phyloP scores from a whole-genome alignment of 2,888 invertebrate genomes.

The Latrodectus hesperus region DNA sequence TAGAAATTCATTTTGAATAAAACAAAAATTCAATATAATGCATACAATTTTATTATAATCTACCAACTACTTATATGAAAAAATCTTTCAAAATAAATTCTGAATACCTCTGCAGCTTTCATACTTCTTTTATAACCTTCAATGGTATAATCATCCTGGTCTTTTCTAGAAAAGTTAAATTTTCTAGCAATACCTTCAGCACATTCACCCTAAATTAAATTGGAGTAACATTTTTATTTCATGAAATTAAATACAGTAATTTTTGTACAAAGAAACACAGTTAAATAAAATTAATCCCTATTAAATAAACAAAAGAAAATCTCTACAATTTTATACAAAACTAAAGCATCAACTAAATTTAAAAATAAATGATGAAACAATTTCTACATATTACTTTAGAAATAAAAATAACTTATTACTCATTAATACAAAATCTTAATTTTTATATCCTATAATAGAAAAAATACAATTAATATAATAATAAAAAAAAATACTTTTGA shows the following conservation, averaged over 20 bases:
- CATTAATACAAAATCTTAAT: too few species aligned
- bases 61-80: too few species aligned
- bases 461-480: too few species aligned
- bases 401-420: too few species aligned
- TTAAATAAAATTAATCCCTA: not conserved
- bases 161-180: constrained; percentile 85
- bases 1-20: too few species aligned
- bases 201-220: constrained; percentile 84
- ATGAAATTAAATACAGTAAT: too few species aligned
- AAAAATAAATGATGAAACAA: not conserved
- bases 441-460: too few species aligned
- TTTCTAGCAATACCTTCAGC: constrained; percentile 98
- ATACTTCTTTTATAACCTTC: constrained; percentile 92
- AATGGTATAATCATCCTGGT: constrained; percentile 96
- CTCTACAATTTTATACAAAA: not conserved
- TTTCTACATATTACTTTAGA: too few species aligned
- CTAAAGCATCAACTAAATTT: not conserved
- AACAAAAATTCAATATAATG: too few species aligned
- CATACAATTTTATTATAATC: too few species aligned
- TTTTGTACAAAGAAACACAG: not conserved
- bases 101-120: constrained; percentile 81
- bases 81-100: too few species aligned
- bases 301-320: not conserved
- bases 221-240: not conserved
- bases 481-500: too few species aligned